Base-by-base conservation (phyloP, 2,888 invertebrate species). In the Hemicrepidius hirtus region DNA sequence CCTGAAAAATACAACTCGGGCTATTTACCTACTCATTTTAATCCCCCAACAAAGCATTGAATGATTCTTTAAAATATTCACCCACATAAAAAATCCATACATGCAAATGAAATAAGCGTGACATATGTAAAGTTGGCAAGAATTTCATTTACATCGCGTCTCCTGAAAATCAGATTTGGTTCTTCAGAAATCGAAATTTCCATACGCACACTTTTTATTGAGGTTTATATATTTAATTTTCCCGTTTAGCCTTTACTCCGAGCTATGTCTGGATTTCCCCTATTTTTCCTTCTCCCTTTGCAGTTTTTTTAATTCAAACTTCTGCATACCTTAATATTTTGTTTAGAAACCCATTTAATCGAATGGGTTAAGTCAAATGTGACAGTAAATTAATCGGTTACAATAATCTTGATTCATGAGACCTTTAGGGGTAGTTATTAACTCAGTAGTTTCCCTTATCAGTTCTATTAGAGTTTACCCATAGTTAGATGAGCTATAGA, bases 61-160 rank as follows among this genome's bases (percentile, higher is more conserved):
- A n/a, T n/a, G 46, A 46, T 20, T 46, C 10, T 13, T 1, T 3
- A 20, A 10, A 18, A 20, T 46, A 46, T 20, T 4, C 46, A 20
- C 16, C 18, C 10, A 46, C 46, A 20, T 6, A 28, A 53, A 12
- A 53, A 53, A 21, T 53, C 16, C 9, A 53, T 28, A 24, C 18
- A 53, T 28, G 24, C 6, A 53, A 53, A 53, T 53, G 20, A 53
- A 53, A 53, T 24, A 28, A 53, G 24, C 53, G 2, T 28, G 53
- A 53, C 53, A 53, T 28, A 53, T 53, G 53, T 53, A 53, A 53
- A 53, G 53, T 53, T 28, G 50, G n/a, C n/a, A 53, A 28, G 53
- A 28, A 53, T 53, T 53, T 53, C 28, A 53, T 53, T 53, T 53
- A 28, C n/a, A 9, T 28, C 53, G 28, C 7, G 4, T 24, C 28